A percentile compares a stretch with the other conserved stretches of the same genome.
Evolutionary conservation across 2,113 vertebrate species (phyloP).

Genomic region (Hucho hucho): DNA sequence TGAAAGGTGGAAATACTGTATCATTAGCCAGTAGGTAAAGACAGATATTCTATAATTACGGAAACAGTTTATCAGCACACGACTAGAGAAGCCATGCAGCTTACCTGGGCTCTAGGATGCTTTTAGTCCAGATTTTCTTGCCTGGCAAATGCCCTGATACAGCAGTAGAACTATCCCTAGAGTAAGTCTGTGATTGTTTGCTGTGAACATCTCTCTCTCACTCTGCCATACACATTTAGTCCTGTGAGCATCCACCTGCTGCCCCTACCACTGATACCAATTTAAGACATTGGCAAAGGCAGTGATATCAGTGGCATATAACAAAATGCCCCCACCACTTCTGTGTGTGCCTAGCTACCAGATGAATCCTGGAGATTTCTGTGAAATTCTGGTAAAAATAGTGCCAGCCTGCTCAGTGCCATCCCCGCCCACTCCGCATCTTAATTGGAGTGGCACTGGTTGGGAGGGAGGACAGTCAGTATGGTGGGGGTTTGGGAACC

Average conservation of each 20-base stretch:
- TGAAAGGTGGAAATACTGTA: too few relatives aligned
- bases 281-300: constrained; percentile 55
- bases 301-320: constrained; percentile 58
- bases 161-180: neutral
- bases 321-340: constrained; percentile 36
- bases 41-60: too few relatives aligned
- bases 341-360: constrained; percentile 41
- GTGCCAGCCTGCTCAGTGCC: constrained; percentile 57
- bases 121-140: constrained; percentile 2
- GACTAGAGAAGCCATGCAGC: constrained; percentile 8
- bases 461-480: constrained; percentile 50
- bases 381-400: constrained; percentile 91
- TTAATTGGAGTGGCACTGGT: constrained; percentile 39
- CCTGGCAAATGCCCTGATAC: neutral
- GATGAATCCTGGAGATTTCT: constrained; percentile 75
- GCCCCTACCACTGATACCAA: constrained; percentile 46
- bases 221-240: constrained; percentile 6
- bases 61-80: too few relatives aligned
- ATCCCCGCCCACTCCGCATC: constrained; percentile 44
- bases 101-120: constrained; percentile 7
- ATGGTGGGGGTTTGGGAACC: constrained; percentile 47
- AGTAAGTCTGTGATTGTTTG: too few relatives aligned
- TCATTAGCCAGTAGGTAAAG: too few relatives aligned
- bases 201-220: too few relatives aligned
- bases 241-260: constrained; percentile 28